A percentile compares a stretch with the other conserved stretches of the same genome.
phyloP scores from a whole-genome alignment of 92 coral and sea anemone genomes.

The Porites cylindrica region DNA sequence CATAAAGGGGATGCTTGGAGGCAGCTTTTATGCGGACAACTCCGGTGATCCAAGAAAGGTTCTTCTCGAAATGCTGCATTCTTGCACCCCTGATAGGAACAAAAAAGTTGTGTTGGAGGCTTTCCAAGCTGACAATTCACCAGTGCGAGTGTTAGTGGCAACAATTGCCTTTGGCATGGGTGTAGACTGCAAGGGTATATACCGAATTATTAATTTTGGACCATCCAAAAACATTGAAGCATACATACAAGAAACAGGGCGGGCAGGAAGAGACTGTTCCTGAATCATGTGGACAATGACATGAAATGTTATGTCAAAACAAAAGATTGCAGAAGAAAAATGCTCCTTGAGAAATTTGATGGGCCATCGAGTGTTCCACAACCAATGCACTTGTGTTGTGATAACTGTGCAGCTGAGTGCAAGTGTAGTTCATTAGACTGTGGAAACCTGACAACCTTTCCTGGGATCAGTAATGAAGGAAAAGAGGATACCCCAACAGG shows the following conservation, averaged over 20 bases:
- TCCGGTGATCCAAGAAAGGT: conserved; percentile 24
- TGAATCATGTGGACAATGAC: conserved; percentile 51
- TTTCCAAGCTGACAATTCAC: conserved; percentile 27
- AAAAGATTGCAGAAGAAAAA: conserved; percentile 50
- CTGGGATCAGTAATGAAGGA: background rate
- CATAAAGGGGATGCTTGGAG: conserved; percentile 59
- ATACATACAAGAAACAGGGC: conserved; percentile 74
- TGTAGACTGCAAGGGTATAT: conserved; percentile 61
- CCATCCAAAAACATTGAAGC: conserved; percentile 68
- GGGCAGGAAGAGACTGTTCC: conserved; percentile 62
- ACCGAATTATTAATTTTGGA: conserved; percentile 72
- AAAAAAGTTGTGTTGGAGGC: conserved; percentile 50
- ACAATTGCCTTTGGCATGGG: conserved; percentile 86
- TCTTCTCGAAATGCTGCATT: conserved; percentile 74
- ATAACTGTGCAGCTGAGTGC: conserved; percentile 63
- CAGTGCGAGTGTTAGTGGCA: conserved; percentile 54
- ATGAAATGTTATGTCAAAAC: conserved; percentile 62
- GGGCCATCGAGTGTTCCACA: conserved; percentile 5
- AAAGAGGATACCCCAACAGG: background rate
- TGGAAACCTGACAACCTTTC: conserved; percentile 41
- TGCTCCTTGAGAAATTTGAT: conserved; percentile 55
- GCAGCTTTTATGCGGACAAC: conserved; percentile 31
- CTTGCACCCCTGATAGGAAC: conserved; percentile 56
- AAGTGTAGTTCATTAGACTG: conserved; percentile 54
- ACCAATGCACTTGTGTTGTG: conserved; percentile 67